Percentiles rank a stretch among this genome's conserved stretches.
Conservation (phyloP, 1,140 invertebrate species). For the Cydia strobilella region DNA sequence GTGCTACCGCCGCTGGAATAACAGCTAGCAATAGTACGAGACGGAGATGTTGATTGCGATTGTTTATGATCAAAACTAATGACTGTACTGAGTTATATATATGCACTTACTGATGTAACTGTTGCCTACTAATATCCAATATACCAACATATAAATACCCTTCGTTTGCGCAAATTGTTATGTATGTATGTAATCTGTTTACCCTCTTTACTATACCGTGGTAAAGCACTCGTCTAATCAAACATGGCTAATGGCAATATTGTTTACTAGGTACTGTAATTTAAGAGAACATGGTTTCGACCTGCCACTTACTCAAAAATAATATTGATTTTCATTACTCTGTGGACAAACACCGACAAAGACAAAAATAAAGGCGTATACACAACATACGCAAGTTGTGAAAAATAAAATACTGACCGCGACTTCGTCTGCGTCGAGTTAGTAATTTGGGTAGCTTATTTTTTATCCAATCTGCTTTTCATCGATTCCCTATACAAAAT, state of each 20-base stretch:
- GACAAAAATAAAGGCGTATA: too few relatives aligned
- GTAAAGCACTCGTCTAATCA: constrained; percentile 14
- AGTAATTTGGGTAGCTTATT: too few relatives aligned
- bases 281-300: neutral
- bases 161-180: neutral
- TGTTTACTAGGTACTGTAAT: neutral
- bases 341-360: too few relatives aligned
- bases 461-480: too few relatives aligned
- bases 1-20: too few relatives aligned
- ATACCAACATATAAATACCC: neutral
- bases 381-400: too few relatives aligned
- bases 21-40: too few relatives aligned
- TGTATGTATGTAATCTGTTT: neutral
- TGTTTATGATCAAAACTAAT: too few relatives aligned
- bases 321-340: neutral
- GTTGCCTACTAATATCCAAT: neutral
- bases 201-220: neutral
- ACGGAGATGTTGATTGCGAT: too few relatives aligned
- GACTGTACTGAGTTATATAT: neutral
- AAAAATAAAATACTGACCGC: too few relatives aligned
- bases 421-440: too few relatives aligned
- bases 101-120: neutral
- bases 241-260: constrained; percentile 22
- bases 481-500: too few relatives aligned
- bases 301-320: constrained; percentile 1